Conservation (phyloP, 2,113 vertebrate genomes). For the Thymallus thymallus region DNA sequence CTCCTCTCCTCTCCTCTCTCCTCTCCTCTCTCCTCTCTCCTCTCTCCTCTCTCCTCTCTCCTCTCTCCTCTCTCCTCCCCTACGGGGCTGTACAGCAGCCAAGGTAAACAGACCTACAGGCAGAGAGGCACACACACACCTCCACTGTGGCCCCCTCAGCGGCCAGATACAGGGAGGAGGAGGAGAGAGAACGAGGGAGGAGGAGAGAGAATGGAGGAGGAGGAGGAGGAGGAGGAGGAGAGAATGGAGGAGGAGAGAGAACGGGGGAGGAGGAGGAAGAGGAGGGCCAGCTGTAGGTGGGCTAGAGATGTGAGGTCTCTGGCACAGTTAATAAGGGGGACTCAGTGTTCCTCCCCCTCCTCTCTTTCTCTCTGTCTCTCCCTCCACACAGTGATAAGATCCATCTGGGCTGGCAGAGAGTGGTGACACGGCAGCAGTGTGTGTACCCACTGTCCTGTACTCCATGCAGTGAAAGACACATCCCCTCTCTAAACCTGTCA, state of each 20-base stretch:
- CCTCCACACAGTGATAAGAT: constrained; percentile 58
- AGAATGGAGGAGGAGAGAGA: no score
- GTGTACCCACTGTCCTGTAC: constrained; percentile 50
- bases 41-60: not conserved
- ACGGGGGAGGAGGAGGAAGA: no score
- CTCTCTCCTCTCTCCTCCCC: constrained; percentile 16
- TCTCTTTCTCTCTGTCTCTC: not conserved
- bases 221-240: not conserved
- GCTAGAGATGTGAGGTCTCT: no score
- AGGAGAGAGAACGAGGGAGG: no score
- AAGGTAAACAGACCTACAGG: no score
- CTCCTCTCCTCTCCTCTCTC: not conserved
- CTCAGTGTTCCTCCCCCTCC: constrained; percentile 21
- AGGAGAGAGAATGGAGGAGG: no score
- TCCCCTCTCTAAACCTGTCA: constrained; percentile 46
- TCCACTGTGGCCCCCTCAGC: no score
- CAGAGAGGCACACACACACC: no score
- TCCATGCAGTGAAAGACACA: constrained; percentile 1
- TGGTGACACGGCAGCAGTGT: constrained; percentile 32
- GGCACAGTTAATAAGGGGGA: constrained; percentile 36
- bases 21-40: constrained; percentile 28
- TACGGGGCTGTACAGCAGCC: no score
- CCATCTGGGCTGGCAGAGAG: constrained; percentile 72
- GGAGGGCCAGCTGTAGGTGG: constrained; percentile 58
- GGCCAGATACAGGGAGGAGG: no score